Base-by-base conservation (phyloP, 2,113 vertebrate species). In the Antidorcas marsupialis region DNA sequence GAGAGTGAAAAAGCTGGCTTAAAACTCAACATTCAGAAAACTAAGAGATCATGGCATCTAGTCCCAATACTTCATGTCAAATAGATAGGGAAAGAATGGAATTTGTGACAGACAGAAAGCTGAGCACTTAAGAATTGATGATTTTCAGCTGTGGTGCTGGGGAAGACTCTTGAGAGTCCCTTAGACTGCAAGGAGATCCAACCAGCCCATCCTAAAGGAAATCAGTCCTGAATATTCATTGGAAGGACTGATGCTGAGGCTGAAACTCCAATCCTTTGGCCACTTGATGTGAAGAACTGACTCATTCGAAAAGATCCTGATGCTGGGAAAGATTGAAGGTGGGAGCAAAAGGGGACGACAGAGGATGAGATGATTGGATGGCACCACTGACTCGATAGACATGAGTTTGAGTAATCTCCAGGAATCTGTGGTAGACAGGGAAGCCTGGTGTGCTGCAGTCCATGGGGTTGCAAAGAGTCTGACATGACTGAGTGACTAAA, bases 341-440 rank as follows among this genome's bases (percentile, higher is more conserved):
- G 67, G n/a, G n/a, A 71, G 64, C 2, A 36, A 5, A 71, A 23
- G n/a, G 19, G 10, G 19, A 39, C 0, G 10, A 71, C 9, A 71
- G n/a, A 12, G 67, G 19, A 71, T 71, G 10, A 39, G 19, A 39
- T 71, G n/a, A 39, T 6, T 71, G n/a, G 10, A 23, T 71, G 67
- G 19, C 36, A 71, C n/a, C n/a, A 71, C n/a, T 0, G 0, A 71
- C 10, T 71, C 5, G 0, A 39, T 71, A 10, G 67, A 71, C 67
- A 12, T 39, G 67, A 71, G 19, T 71, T 39, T 23, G n/a, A 71
- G 5, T 19, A 71, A 2, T 71, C n/a, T 71, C 67, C 67, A 39
- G n/a, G 67, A 39, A 39, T 71, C 21, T 39, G n/a, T 71, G n/a
- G 12, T 71, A 71, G 67, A 36, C 19, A 71, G 67, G 19, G 67